Conservation (phyloP, 2,113 vertebrate genomes). For the Rhipidura dahli region DNA sequence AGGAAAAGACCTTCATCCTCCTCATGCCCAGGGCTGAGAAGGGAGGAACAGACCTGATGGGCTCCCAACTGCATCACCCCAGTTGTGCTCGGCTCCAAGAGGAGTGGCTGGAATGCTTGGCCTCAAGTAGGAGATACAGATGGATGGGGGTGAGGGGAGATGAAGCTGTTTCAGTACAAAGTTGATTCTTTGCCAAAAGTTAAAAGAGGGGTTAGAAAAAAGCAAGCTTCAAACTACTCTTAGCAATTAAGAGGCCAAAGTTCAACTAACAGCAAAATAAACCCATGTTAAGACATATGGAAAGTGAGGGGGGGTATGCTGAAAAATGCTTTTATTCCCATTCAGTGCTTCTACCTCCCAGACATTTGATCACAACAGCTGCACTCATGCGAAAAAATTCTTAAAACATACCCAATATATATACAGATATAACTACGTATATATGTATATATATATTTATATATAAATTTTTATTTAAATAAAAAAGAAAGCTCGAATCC, state of each 20-base stretch:
- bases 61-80: not conserved
- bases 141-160: not conserved
- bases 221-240: not conserved
- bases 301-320: conserved; percentile 19
- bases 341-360: conserved; percentile 78
- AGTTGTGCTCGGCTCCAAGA: not conserved
- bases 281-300: not conserved
- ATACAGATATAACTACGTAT: conserved; percentile 82
- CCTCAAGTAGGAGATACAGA: not conserved
- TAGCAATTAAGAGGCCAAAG: conserved; percentile 1
- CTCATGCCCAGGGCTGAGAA: not conserved
- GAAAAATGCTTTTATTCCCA: conserved; percentile 64
- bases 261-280: conserved; percentile 3
- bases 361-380: conserved; percentile 77
- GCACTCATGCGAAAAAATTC: conserved; percentile 82
- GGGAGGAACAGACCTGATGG: not conserved
- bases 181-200: not conserved
- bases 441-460: conserved; percentile 81
- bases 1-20: not conserved
- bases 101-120: not conserved
- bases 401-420: conserved; percentile 83
- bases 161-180: not conserved
- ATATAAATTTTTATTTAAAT: conserved; percentile 84
- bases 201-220: not conserved
- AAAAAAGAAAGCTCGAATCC: conserved; percentile 86